Conservation (phyloP, 2,888 invertebrate species). For the Rhagonycha fulva region DNA sequence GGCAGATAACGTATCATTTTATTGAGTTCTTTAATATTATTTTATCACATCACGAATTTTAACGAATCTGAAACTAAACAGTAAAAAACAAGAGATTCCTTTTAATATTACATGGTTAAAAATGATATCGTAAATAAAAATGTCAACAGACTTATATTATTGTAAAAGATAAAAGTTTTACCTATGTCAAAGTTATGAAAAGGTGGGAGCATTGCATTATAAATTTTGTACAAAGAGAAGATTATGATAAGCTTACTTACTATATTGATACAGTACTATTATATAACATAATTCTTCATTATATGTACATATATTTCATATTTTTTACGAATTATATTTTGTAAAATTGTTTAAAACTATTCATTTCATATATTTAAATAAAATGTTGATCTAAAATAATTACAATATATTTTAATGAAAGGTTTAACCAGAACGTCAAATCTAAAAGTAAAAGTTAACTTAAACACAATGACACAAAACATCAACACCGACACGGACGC, state of each 20-base stretch:
- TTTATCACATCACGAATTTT: conserved; percentile 15
- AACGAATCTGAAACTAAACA: conserved; percentile 7
- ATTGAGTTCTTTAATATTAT: conserved; percentile 9
- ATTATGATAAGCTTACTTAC: not conserved
- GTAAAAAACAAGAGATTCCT: conserved; percentile 9
- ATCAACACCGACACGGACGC: too few relatives aligned
- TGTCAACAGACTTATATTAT: not conserved
- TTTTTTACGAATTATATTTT: not conserved
- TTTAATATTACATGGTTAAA: conserved; percentile 10
- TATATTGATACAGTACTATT: not conserved
- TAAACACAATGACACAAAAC: too few relatives aligned
- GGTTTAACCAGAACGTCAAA: too few relatives aligned
- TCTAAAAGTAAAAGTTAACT: too few relatives aligned
- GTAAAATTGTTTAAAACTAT: not conserved
- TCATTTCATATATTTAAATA: not conserved
- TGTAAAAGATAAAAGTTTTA: not conserved
- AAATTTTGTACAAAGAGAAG: not conserved
- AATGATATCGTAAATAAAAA: conserved; percentile 15
- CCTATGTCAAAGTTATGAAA: not conserved
- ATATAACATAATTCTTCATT: not conserved
- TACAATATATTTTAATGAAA: too few relatives aligned
- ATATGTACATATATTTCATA: not conserved
- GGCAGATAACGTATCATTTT: conserved; percentile 6
- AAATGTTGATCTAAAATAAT: too few relatives aligned
- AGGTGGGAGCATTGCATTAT: not conserved